Evolutionary conservation across 2,888 invertebrate species (phyloP), one percentile per base, ranked within the genome.

Genomic region (Spilosoma lubricipeda): DNA sequence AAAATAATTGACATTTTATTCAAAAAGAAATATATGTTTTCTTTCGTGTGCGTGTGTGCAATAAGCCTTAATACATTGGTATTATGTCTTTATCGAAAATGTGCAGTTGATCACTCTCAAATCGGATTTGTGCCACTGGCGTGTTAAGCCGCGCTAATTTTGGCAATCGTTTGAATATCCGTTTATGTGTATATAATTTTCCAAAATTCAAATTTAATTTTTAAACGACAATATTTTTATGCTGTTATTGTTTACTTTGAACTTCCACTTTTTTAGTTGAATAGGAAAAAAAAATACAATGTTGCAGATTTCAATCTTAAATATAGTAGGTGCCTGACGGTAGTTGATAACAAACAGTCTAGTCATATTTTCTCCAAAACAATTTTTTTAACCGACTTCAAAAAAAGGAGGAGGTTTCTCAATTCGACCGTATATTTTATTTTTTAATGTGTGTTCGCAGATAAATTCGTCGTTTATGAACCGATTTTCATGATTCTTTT

Each of bases 81-180:
- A 75, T 71, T 64, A 65, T 72, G 74, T 78, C 79, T 82, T 82
- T 77, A 84, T 78, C 72, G 75, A 81, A 81, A 80, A 78, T 74
- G 78, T 76, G 83, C 82, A 80, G 80, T 84, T 82, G 81, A 84
- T 83, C 83, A 77, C 80, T 82, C 85, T 77, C 80, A 79, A 84
- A 84, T 84, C 82, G 82, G 83, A 88, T 89, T 85, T 79, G 82
- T 81, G 84, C 82, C 83, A 86, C 86, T 84, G 80, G 81, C 84
- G 86, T 85, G 84, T 88, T 86, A 87, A 89, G 86, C 86, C 80
- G 78, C 80, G 80, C 83, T 89, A 88, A 89, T 88, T 86, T 84
- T 75, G 73, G 79, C 84, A 84, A 83, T 86, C 80, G 81, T 77
- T 73, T 81, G 80, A 71, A 80, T 81, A 80, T 83, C 80, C 74